phyloP scores from a whole-genome alignment of 2,888 invertebrate species.

The Lapara coniferarum region DNA sequence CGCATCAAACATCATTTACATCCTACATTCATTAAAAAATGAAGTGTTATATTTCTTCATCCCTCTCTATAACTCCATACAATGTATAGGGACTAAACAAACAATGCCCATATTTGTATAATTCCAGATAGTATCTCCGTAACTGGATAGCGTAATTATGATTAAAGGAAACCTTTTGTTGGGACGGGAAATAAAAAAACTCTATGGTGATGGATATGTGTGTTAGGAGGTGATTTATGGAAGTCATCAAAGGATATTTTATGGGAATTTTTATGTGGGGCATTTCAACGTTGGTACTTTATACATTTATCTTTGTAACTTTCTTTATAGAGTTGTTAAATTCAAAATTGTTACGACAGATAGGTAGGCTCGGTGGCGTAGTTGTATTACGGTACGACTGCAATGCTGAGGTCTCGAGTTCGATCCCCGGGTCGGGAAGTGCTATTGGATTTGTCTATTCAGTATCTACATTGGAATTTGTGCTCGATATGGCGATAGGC shows the following conservation, averaged over 20 bases:
- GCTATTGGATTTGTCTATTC: too few relatives aligned
- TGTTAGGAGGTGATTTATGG: slow-evolving; percentile 46
- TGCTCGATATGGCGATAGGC: too few relatives aligned
- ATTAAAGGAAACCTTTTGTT: slow-evolving; percentile 31
- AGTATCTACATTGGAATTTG: too few relatives aligned
- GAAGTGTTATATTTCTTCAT: not conserved
- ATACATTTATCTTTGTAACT: not conserved
- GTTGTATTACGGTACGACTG: too few relatives aligned
- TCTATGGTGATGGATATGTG: slow-evolving; percentile 58
- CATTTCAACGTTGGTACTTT: not conserved
- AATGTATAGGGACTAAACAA: slow-evolving; percentile 12
- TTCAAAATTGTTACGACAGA: too few relatives aligned
- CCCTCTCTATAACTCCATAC: not conserved
- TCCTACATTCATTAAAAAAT: not conserved
- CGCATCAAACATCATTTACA: too few relatives aligned
- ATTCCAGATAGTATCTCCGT: slow-evolving; percentile 38
- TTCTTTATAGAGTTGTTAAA: not conserved
- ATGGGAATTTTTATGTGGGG: slow-evolving; percentile 21
- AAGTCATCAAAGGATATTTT: slow-evolving; percentile 27
- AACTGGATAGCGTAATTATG: slow-evolving; percentile 40
- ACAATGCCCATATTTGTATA: slow-evolving; percentile 32
- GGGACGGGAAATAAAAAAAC: slow-evolving; percentile 30
- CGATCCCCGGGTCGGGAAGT: too few relatives aligned
- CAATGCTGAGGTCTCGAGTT: too few relatives aligned
- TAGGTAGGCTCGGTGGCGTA: too few relatives aligned